Evolutionary conservation across 2,888 invertebrate species (phyloP).

Genomic region (Drosophila melanosoma): DNA sequence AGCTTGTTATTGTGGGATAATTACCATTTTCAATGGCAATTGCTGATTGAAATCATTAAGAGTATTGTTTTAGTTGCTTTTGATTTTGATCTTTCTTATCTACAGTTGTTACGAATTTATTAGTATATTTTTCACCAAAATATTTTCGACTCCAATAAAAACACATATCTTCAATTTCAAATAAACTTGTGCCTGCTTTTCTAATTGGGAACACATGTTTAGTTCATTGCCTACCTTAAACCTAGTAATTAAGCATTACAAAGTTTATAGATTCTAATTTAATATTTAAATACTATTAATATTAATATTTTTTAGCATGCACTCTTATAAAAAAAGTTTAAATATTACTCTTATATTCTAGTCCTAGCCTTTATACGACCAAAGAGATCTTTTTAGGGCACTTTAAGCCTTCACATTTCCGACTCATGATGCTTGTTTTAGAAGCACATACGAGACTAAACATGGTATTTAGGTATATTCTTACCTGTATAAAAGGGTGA

Average conservation of each 20-base stretch:
- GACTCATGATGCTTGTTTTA: not conserved
- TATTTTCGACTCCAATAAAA: not conserved
- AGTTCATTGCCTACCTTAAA: not conserved
- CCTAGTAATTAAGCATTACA: not conserved
- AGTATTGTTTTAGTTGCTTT: slow-evolving; percentile 16
- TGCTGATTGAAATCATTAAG: slow-evolving; percentile 54
- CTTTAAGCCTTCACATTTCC: not conserved
- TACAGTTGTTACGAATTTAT: not conserved
- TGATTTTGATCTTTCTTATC: not conserved
- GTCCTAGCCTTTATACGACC: not conserved
- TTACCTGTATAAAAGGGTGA: slow-evolving; percentile 91
- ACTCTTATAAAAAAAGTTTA: not conserved
- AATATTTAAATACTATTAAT: not conserved
- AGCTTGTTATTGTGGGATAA: slow-evolving; percentile 67
- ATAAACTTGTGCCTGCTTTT: not conserved
- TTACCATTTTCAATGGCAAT: slow-evolving; percentile 74
- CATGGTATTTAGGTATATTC: slow-evolving; percentile 28
- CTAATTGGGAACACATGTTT: not conserved
- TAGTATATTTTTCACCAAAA: not conserved
- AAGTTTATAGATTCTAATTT: not conserved
- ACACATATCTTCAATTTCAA: not conserved
- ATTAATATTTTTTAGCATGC: not conserved
- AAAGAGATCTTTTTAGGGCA: not conserved
- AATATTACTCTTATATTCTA: not conserved
- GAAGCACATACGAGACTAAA: not conserved